Conservation (phyloP, 2,888 invertebrate species). For the Elaeidobius kamerunicus region DNA sequence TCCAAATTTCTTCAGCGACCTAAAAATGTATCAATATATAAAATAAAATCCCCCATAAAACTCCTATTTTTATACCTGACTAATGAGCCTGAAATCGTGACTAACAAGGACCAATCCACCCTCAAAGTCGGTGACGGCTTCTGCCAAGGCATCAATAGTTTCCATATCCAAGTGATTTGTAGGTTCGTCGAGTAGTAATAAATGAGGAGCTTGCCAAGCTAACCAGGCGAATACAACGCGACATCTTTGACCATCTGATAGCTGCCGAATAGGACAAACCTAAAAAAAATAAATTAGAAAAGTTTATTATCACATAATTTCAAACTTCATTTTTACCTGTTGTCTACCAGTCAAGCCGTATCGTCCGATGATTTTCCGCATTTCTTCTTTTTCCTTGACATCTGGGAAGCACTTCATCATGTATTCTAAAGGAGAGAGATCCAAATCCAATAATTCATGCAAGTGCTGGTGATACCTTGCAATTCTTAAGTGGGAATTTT, state of each 20-base stretch:
- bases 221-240: slow-evolving; percentile 98
- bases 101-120: slow-evolving; percentile 99
- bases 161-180: slow-evolving; percentile 97
- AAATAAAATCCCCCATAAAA: too few species aligned
- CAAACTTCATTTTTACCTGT: slow-evolving; percentile 72
- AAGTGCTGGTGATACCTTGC: slow-evolving; percentile 99
- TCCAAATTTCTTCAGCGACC: slow-evolving; percentile 99
- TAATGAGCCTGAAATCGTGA: slow-evolving; percentile 99
- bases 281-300: slow-evolving; percentile 42
- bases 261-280: slow-evolving; percentile 90
- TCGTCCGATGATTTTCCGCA: slow-evolving; percentile 97
- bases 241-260: slow-evolving; percentile 97
- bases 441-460: slow-evolving; percentile 92
- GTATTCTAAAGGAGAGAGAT: slow-evolving; percentile 93
- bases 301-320: neutral
- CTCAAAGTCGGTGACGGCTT: slow-evolving; percentile 96
- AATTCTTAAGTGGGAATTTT: slow-evolving; percentile 96
- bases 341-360: slow-evolving; percentile 97
- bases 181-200: slow-evolving; percentile 80
- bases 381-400: slow-evolving; percentile 96
- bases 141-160: slow-evolving; percentile 96
- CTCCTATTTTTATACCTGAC: slow-evolving; percentile 81
- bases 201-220: slow-evolving; percentile 95
- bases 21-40: slow-evolving; percentile 46
- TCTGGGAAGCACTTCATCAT: slow-evolving; percentile 98